Percentiles rank a stretch among this genome's conserved stretches.
Conservation (phyloP, 1,140 invertebrate species). For the Ips nitidus region DNA sequence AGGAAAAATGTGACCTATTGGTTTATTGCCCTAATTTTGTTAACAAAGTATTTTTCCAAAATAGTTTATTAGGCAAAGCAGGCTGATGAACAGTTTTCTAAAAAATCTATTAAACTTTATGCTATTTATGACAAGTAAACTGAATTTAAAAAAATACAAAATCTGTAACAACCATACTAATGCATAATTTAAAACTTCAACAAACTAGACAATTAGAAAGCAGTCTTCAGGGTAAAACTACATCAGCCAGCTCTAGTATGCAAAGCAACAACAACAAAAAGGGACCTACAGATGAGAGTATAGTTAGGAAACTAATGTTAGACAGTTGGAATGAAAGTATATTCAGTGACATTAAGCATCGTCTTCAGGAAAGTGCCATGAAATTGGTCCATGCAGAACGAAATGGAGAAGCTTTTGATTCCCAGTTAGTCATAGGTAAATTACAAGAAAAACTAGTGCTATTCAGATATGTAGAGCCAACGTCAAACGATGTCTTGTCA, state of each 20-base stretch:
- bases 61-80: no score
- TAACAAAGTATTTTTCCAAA: no score
- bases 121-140: no score
- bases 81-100: no score
- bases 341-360: conserved; percentile 92
- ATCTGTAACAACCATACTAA: no score
- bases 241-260: conserved; percentile 59
- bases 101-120: no score
- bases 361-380: conserved; percentile 95
- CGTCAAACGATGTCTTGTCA: no score
- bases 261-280: conserved; percentile 48
- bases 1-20: no score
- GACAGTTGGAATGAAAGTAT: conserved; percentile 98
- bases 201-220: conserved; percentile 82
- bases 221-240: conserved; percentile 56
- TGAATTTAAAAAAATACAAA: no score
- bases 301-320: conserved; percentile 93
- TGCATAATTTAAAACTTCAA: neutral
- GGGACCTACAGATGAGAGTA: conserved; percentile 77
- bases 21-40: no score
- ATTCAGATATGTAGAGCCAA: neutral
- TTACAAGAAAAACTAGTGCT: neutral
- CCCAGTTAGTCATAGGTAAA: conserved; percentile 90
- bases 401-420: conserved; percentile 97
- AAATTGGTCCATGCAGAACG: conserved; percentile 94